These are phyloP conservation scores for Piprites chloris DNA, from an alignment of 2,113 vertebrate genomes.

Conservation along the genomic window DNA sequence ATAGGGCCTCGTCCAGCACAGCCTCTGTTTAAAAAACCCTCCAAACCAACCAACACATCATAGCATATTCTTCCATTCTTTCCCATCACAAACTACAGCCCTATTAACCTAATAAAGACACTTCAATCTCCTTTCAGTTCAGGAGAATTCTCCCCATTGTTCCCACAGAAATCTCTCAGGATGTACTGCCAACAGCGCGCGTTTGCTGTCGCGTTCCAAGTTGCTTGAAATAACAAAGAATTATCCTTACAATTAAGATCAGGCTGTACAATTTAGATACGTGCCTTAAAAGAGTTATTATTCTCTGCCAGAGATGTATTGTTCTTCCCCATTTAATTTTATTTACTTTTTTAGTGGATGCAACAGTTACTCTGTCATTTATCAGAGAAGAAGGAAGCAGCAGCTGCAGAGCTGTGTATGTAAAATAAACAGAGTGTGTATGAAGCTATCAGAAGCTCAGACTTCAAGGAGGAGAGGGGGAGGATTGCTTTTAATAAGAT, in stretches of 20 bases:
- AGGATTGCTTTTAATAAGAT: conserved; percentile 40
- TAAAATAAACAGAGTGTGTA: conserved; percentile 2
- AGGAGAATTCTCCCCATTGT: conserved; percentile 42
- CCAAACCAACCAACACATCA: neutral
- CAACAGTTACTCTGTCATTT: conserved; percentile 49
- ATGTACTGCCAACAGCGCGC: neutral
- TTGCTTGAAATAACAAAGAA: conserved; percentile 58
- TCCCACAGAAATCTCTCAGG: conserved; percentile 31
- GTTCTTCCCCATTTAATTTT: conserved; percentile 53
- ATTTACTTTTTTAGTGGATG: conserved; percentile 57
- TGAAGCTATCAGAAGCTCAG: conserved; percentile 7
- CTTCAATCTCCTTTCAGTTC: neutral
- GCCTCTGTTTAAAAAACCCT: neutral
- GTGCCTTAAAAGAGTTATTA: conserved; percentile 35
- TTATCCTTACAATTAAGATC: conserved; percentile 59
- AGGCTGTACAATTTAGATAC: conserved; percentile 48
- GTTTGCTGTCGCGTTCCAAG: neutral
- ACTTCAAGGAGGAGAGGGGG: conserved; percentile 13
- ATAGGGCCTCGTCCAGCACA: neutral
- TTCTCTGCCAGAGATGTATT: conserved; percentile 18
- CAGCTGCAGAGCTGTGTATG: neutral
- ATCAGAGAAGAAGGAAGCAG: conserved; percentile 7
- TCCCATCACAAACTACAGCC: neutral
- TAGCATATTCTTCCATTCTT: neutral
- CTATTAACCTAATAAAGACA: conserved; percentile 40